Conservation (phyloP, 2,888 invertebrate genomes). For the Corbicula japonica region DNA sequence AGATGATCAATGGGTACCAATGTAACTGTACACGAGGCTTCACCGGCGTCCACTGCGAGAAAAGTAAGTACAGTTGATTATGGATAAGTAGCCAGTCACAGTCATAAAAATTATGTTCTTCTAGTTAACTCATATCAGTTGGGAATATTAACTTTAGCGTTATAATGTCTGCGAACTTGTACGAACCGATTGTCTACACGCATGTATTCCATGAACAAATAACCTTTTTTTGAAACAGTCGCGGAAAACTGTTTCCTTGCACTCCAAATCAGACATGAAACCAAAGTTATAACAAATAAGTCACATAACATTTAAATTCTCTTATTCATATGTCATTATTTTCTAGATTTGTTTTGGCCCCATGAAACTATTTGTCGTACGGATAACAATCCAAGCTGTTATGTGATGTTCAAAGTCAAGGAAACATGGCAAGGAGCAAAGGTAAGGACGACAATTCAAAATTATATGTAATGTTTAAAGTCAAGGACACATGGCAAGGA, state of each 20-base stretch:
- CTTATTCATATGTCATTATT: not conserved
- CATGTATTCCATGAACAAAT: too few relatives aligned
- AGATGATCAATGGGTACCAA: slow-evolving; percentile 60
- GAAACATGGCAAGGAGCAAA: slow-evolving; percentile 51
- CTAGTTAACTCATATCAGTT: too few relatives aligned
- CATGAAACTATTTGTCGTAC: slow-evolving; percentile 39
- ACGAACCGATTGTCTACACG: too few relatives aligned
- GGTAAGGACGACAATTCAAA: slow-evolving; percentile 14
- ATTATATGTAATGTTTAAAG: not conserved
- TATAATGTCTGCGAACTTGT: too few relatives aligned
- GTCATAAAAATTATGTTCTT: too few relatives aligned
- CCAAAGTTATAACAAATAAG: not conserved
- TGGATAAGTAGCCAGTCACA: too few relatives aligned
- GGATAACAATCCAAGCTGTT: slow-evolving; percentile 25
- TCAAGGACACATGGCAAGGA: slow-evolving; percentile 47
- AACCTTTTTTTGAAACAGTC: too few relatives aligned
- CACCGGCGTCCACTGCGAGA: slow-evolving; percentile 40
- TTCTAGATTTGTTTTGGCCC: slow-evolving; percentile 42
- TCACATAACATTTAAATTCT: not conserved
- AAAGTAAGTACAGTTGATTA: too few relatives aligned
- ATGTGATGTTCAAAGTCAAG: slow-evolving; percentile 40
- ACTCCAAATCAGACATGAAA: not conserved
- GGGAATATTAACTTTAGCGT: too few relatives aligned
- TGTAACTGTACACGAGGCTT: slow-evolving; percentile 40
- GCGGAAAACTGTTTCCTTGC: too few relatives aligned